These are phyloP conservation scores for Gari tellinella DNA, from an alignment of 2,888 invertebrate species.

Conservation along the genomic window DNA sequence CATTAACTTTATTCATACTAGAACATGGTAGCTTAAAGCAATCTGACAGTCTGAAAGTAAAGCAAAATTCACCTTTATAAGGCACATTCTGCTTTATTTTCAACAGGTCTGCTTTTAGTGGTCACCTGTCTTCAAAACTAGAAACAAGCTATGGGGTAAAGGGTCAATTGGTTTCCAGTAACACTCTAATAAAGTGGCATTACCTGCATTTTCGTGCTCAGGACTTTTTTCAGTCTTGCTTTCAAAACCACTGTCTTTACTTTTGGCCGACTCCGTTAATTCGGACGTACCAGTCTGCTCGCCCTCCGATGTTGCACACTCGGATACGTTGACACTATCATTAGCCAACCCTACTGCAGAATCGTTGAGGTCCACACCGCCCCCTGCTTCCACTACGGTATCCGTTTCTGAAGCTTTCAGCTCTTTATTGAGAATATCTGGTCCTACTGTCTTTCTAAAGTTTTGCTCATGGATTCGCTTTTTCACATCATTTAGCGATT, in stretches of 20 bases:
- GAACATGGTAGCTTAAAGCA: too few species aligned
- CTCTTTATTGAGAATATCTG: neutral
- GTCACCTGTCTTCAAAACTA: too few species aligned
- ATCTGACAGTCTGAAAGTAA: too few species aligned
- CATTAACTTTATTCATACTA: too few species aligned
- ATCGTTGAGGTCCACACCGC: constrained; percentile 31
- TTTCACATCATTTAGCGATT: constrained; percentile 56
- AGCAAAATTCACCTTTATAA: too few species aligned
- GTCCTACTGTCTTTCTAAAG: neutral
- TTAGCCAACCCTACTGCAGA: constrained; percentile 41
- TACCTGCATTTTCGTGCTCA: constrained; percentile 32
- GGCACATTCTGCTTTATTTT: too few species aligned
- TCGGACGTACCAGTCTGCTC: neutral
- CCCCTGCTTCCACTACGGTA: neutral
- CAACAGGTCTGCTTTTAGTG: too few species aligned
- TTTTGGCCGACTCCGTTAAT: constrained; percentile 21
- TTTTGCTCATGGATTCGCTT: constrained; percentile 41
- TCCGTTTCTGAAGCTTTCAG: neutral
- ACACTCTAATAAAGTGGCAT: too few species aligned
- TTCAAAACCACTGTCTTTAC: constrained; percentile 46
- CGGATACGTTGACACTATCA: constrained; percentile 13
- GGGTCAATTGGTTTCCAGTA: too few species aligned
- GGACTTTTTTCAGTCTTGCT: constrained; percentile 38
- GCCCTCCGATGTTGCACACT: neutral
- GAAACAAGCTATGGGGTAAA: too few species aligned